Base-by-base conservation (phyloP, 2,797 vertebrate genomes). In the Orestias chungarensis region DNA sequence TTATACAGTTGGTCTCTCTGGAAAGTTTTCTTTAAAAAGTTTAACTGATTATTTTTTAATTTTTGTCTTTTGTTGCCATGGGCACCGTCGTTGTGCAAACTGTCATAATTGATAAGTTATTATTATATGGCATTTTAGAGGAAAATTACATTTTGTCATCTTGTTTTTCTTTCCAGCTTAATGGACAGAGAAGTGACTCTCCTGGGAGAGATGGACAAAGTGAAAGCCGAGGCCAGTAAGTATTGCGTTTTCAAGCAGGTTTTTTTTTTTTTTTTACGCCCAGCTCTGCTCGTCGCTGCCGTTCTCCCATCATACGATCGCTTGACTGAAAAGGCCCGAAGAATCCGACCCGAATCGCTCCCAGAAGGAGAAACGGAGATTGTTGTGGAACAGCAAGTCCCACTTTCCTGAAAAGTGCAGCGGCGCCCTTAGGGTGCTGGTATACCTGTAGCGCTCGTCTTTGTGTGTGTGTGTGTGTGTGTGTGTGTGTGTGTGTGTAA, bases 141-240 rank as follows among this genome's bases (percentile, higher is more conserved):
- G 31, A 62, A 81, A 74, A 66, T 2, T 50, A 73, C 18, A 6
- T 7, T 29, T 27, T 15, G 11, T 35, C 38, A 2, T n/a, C 49
- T 18, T 46, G 57, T 71, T 61, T n/a, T 84, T 80, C 40, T 70
- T 74, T 76, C 5, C 80, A 98, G 97, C 92, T 94, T 98, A 71
- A 98, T 98, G 96, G 97, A 99, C 90, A 94, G 97, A 77, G 97
- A 99, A 90, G 97, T 99, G 80, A 94, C 96, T 20, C 91, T 99
- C 49, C 86, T 99, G 78, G 93, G 82, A 3, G 97, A 99, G 86
- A 98, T 99, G 97, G 97, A 98, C 91, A 97, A 97, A 94, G 97
- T 98, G 81, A 99, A 99, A 93, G 96, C 96, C 42, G 97, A 98
- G 91, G 95, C 97, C 84, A 95, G 97, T 99, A 94, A 97, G 97